Evolutionary conservation across 1,140 invertebrate species (phyloP), one percentile per base, ranked within the genome.

Genomic region (Venturia canescens): DNA sequence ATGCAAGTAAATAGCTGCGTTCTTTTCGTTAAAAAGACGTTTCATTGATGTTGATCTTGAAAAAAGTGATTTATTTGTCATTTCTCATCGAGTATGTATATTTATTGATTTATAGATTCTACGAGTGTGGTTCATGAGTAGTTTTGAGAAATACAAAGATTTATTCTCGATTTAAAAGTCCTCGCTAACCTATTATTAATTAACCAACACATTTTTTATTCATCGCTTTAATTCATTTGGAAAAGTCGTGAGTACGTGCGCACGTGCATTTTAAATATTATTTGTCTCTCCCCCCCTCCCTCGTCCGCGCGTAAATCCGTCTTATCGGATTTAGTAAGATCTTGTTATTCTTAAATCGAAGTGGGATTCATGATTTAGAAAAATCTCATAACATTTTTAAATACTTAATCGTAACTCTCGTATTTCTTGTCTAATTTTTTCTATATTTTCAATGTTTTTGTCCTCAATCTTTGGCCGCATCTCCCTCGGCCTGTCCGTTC

Each of bases 211-310:
- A 57, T n/a, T n/a, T n/a, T n/a, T n/a, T n/a, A 57, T 57, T n/a
- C 38, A 79, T 60, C 7, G 1, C 7, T 72, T 70, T 29, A 29
- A 72, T 79, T 53, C 44, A 57, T 53, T 44, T 44, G 38, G 38
- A 44, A 60, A 44, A 34, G 34, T n/a, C 57, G 44, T 79, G 21
- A 57, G 48, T 57, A 11, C 26, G 38, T 79, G 26, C n/a, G 16
- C n/a, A n/a, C 57, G 15, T 27, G 50, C 53, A 21, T 71, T 27
- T n/a, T 70, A 38, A 44, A 44, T 60, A 31, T n/a, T 66, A 27
- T 75, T 31, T 57, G 18, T 57, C 21, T 4, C 53, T 21, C 53
- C 21, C 0, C 7, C 53, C 21, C 53, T 57, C 0, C 7, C 53
- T 57, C 53, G 7, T 44, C 38, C 13, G 38, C 13, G 7, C 7